phyloP scores from a whole-genome alignment of 2,888 invertebrate genomes.

The Proisotoma minuta region DNA sequence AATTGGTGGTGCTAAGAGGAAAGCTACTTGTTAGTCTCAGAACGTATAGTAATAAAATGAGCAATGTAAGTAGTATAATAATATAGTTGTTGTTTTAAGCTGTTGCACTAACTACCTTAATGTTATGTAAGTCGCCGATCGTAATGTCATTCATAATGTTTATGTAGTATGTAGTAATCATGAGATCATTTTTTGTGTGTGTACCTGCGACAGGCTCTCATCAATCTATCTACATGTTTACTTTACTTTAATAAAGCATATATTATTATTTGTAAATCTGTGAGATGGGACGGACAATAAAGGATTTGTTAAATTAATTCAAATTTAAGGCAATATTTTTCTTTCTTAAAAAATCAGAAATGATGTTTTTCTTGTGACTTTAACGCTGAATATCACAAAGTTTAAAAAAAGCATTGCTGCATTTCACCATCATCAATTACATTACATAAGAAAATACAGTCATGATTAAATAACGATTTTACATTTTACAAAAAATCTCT shows the following conservation, averaged over 20 bases:
- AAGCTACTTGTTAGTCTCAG: too few species aligned
- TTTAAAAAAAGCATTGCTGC: background rate
- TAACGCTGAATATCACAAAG: slow-evolving; percentile 6
- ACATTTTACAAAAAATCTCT: background rate
- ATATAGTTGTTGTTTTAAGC: too few species aligned
- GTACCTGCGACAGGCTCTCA: slow-evolving; percentile 4
- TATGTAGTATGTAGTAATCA: too few species aligned
- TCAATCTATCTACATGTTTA: background rate
- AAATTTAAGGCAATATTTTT: background rate
- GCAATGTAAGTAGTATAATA: too few species aligned
- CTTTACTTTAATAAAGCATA: background rate
- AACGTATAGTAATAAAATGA: too few species aligned
- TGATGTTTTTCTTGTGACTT: slow-evolving; percentile 5
- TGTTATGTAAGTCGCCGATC: too few species aligned
- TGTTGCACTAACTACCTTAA: too few species aligned
- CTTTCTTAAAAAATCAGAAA: too few species aligned
- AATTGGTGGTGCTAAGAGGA: too few species aligned
- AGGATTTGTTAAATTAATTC: slow-evolving; percentile 1
- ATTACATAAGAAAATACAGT: background rate
- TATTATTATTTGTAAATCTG: background rate
- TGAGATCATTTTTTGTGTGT: too few species aligned
- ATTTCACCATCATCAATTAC: background rate
- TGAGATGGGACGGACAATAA: slow-evolving; percentile 14
- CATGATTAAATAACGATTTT: background rate
- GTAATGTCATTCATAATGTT: too few species aligned